phyloP scores from a whole-genome alignment of 2,113 vertebrate genomes.

The Phocoena phocoena region DNA sequence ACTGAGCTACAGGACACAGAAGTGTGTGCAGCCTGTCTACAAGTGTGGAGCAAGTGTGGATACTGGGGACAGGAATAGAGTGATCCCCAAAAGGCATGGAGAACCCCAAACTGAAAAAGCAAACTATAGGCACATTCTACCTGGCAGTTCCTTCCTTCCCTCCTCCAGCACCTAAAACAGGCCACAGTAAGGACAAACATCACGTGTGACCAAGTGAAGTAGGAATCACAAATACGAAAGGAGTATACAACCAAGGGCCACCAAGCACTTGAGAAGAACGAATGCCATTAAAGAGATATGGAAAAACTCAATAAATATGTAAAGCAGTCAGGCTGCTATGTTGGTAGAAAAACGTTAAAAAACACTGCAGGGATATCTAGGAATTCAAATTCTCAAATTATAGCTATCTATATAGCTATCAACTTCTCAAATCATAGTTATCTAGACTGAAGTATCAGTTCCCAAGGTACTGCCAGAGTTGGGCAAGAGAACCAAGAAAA shows the following conservation, averaged over 20 bases:
- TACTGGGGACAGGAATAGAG: not conserved
- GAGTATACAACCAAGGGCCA: not conserved
- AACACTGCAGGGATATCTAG: not conserved
- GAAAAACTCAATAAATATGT: not conserved
- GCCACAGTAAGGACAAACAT: not conserved
- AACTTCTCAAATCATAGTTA: not conserved
- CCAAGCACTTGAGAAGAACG: not conserved
- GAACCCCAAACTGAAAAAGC: not conserved
- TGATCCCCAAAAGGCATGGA: not conserved
- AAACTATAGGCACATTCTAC: not conserved
- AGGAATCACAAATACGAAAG: not conserved
- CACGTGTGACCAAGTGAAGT: not conserved
- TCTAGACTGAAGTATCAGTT: not conserved
- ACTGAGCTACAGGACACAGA: not conserved
- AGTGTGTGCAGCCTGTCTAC: not conserved
- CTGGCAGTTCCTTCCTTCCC: not conserved
- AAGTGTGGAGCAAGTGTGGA: not conserved
- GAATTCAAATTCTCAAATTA: not conserved
- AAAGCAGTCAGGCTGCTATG: not conserved
- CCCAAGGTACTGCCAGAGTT: not conserved
- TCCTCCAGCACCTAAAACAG: not conserved
- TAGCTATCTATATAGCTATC: not conserved
- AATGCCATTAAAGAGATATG: not conserved
- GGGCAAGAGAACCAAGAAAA: not conserved
- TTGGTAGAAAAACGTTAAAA: not conserved